phyloP scores from a whole-genome alignment of 1,140 invertebrate genomes.

The Zaprionus africanus region DNA sequence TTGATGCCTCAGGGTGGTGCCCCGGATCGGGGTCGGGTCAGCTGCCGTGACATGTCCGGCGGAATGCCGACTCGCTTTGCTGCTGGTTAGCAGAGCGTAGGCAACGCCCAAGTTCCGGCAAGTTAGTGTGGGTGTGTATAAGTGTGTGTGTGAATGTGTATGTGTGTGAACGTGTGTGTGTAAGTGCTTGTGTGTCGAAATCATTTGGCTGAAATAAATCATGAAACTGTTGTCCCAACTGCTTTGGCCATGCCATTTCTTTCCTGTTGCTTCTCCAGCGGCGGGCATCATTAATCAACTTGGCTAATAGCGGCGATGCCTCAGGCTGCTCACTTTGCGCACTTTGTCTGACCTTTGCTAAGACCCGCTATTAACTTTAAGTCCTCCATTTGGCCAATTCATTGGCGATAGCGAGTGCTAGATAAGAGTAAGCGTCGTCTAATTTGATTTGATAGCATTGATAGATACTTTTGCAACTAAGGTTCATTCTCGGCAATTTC shows the following conservation, averaged over 20 bases:
- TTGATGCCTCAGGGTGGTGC: too few relatives aligned
- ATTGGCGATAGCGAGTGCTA: conserved; percentile 15
- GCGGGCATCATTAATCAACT: conserved; percentile 43
- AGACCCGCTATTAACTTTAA: conserved; percentile 32
- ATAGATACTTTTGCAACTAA: neutral
- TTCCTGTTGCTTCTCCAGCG: conserved; percentile 37
- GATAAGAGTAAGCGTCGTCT: conserved; percentile 11
- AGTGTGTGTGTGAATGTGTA: neutral
- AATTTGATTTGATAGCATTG: conserved; percentile 27
- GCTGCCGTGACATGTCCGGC: conserved; percentile 17
- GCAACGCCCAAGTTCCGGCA: conserved; percentile 16
- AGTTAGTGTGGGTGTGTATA: neutral
- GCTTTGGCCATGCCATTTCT: conserved; percentile 52
- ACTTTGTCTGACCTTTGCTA: conserved; percentile 39
- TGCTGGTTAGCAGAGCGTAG: conserved; percentile 59
- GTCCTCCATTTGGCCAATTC: conserved; percentile 37
- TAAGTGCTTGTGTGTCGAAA: conserved; percentile 21
- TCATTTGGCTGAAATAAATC: conserved; percentile 62
- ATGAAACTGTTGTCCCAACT: conserved; percentile 43
- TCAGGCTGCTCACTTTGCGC: conserved; percentile 19
- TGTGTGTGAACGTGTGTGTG: neutral
- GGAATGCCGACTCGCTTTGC: conserved; percentile 32
- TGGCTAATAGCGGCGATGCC: conserved; percentile 49
- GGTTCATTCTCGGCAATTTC: neutral
- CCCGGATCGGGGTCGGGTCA: neutral